Percentiles rank a stretch among this genome's conserved stretches.
These are phyloP conservation scores for Pipa parva DNA, from an alignment of 2,113 vertebrate species.

Conservation along the genomic window DNA sequence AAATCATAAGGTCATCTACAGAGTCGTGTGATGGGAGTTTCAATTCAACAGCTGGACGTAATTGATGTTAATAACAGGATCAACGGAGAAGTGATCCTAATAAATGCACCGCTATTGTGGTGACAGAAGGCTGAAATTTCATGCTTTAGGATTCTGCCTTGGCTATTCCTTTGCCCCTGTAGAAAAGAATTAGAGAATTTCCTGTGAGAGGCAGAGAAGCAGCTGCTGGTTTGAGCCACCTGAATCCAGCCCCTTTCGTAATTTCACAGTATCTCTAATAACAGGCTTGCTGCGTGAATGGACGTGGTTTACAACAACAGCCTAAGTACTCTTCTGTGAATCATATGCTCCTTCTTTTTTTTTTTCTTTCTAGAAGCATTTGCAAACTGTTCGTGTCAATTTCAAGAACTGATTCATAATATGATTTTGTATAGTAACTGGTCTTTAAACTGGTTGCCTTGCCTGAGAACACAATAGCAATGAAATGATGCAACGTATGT, in stretches of 20 bases:
- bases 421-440: too few relatives aligned
- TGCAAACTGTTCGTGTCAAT: too few relatives aligned
- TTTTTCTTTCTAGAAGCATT: too few relatives aligned
- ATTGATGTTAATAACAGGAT: too few relatives aligned
- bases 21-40: too few relatives aligned
- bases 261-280: conserved; percentile 21
- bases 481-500: not conserved
- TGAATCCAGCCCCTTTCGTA: conserved; percentile 9
- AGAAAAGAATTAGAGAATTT: not conserved
- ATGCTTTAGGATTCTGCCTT: too few relatives aligned
- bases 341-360: too few relatives aligned
- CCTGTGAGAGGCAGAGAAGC: conserved; percentile 1
- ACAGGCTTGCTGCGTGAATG: conserved; percentile 11
- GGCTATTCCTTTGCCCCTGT: not conserved
- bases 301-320: conserved; percentile 4
- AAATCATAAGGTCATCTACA: too few relatives aligned
- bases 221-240: conserved; percentile 5
- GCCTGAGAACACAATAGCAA: not conserved
- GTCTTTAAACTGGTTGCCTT: not conserved
- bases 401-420: too few relatives aligned
- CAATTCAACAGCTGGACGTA: too few relatives aligned
- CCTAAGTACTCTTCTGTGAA: not conserved
- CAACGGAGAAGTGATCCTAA: too few relatives aligned
- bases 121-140: conserved; percentile 5
- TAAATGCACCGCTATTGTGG: too few relatives aligned